Evolutionary conservation across 2,113 vertebrate genomes (phyloP).

Genomic region (Centropus bengalensis): DNA sequence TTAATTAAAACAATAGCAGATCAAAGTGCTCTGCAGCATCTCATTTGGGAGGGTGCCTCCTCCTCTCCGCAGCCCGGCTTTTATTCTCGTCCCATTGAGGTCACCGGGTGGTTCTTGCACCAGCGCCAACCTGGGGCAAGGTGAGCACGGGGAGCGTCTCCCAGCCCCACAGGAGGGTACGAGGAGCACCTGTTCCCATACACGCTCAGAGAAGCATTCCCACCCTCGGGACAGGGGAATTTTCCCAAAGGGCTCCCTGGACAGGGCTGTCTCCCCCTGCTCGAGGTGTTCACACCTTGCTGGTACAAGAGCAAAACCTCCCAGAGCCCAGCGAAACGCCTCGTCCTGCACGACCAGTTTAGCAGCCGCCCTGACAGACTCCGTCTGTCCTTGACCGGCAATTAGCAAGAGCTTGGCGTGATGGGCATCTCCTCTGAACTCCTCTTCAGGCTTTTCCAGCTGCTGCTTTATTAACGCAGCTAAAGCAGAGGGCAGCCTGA

Average conservation of each 20-base stretch:
- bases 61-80: background rate
- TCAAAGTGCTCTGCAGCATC: background rate
- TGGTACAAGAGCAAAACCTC: background rate
- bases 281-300: fast-evolving
- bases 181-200: fast-evolving
- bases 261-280: fast-evolving
- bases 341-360: background rate
- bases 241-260: background rate
- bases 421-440: background rate
- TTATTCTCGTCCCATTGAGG: slow-evolving; percentile 1
- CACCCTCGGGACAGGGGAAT: background rate
- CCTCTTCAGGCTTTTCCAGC: background rate
- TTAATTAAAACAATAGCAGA: slow-evolving; percentile 59
- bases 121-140: background rate
- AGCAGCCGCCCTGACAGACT: background rate
- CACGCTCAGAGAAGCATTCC: fast-evolving
- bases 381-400: background rate
- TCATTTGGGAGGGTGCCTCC: background rate
- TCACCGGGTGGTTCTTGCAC: background rate
- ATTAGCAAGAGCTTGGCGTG: background rate
- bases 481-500: slow-evolving; percentile 19
- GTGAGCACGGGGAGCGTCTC: fast-evolving
- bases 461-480: background rate
- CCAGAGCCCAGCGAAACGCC: fast-evolving
- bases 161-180: background rate